Percentiles rank a stretch among this genome's conserved stretches.
phyloP scores from a whole-genome alignment of 2,888 invertebrate species.

The Orthonevra nobilis region DNA sequence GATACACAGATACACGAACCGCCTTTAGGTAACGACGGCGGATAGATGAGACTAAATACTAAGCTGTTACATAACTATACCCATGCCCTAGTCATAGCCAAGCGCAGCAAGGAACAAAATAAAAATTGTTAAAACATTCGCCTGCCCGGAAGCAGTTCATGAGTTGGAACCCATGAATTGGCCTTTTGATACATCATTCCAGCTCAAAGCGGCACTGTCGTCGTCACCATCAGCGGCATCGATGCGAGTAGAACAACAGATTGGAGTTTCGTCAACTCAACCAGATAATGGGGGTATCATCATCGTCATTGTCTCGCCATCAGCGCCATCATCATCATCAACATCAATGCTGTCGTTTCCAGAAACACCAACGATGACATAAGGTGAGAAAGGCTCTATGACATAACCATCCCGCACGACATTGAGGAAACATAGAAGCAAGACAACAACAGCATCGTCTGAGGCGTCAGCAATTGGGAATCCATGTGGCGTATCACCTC shows the following conservation, averaged over 20 bases:
- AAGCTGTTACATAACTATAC: slow-evolving; percentile 29
- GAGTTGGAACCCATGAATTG: slow-evolving; percentile 57
- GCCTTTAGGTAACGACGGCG: slow-evolving; percentile 43
- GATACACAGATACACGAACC: slow-evolving; percentile 47
- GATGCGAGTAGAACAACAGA: slow-evolving; percentile 51
- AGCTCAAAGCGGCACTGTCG: background rate
- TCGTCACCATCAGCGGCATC: background rate
- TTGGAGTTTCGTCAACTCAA: slow-evolving; percentile 52
- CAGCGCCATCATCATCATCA: slow-evolving; percentile 30
- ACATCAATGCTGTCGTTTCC: slow-evolving; percentile 28
- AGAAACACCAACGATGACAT: slow-evolving; percentile 27
- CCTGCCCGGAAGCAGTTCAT: slow-evolving; percentile 58
- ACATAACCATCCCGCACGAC: too few species aligned
- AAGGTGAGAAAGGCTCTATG: slow-evolving; percentile 17
- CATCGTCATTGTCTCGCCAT: slow-evolving; percentile 40
- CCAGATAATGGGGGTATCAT: slow-evolving; percentile 58
- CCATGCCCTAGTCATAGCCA: background rate
- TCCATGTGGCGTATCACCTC: slow-evolving; percentile 34
- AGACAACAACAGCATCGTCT: background rate
- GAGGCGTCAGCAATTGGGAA: slow-evolving; percentile 35
- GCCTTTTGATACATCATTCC: slow-evolving; percentile 41
- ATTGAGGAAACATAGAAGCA: slow-evolving; percentile 3
- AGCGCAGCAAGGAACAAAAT: background rate
- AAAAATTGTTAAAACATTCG: slow-evolving; percentile 7
- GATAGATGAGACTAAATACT: slow-evolving; percentile 5